Base-by-base conservation (phyloP, 2,113 vertebrate species). In the Rhabdornis inornatus region DNA sequence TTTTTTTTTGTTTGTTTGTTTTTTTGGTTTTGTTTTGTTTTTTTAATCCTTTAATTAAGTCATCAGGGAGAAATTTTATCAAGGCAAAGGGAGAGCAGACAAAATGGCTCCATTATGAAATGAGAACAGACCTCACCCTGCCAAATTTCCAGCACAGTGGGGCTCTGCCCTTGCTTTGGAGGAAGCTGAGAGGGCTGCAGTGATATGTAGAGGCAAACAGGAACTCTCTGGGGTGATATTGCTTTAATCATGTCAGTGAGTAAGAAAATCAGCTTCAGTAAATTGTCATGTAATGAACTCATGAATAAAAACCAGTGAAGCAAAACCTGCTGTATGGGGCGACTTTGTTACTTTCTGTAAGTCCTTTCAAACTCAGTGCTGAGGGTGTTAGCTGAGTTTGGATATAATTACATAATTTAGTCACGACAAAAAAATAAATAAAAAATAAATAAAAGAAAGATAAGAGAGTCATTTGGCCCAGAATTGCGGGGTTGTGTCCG, bases 201-300 rank as follows among this genome's bases (percentile, higher is more conserved):
- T 56, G 64, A n/a, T 28, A 81, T 1, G 7, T 45, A 25, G 45
- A 88, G 49, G 33, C 69, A 76, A 93, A 78, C 22, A 69, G 61
- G 39, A 59, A 28, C 50, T 59, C 75, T 76, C 74, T 0, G 6
- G 65, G 40, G 52, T 86, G 52, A 86, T 86, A 55, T 1, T 87
- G 66, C 42, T 95, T 95, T 89, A 88, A 77, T 94, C 92, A 94
- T 11, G 17, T 93, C 75, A 86, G 55, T n/a, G 44, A 72, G 53
- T 82, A 95, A 61, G 83, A 90, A 52, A 95, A 87, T 60, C 53
- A 49, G 39, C 42, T 37, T 53, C 2, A 23, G 44, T n/a, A 81
- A 80, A 76, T 91, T 95, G 57, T 90, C 59, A 44, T 16, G 4
- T 25, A 86, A 59, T 0, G 0, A 77, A 24, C 47, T 92, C 42